Evolutionary conservation across 2,888 invertebrate species (phyloP).

Genomic region (Oligia fasciuncula): DNA sequence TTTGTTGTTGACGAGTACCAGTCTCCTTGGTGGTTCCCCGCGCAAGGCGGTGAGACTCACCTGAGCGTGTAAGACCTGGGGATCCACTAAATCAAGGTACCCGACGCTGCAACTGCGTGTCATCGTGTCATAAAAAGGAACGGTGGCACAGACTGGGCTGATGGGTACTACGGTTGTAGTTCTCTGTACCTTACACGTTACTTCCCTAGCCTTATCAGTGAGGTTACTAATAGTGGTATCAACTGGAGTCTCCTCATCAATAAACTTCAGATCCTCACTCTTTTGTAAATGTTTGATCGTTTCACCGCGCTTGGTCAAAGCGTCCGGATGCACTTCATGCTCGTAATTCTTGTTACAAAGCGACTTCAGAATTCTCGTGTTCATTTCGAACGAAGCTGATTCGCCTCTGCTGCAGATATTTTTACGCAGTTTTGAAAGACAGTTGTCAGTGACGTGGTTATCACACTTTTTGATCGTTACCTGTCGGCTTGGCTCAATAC

Average conservation of each 20-base stretch:
- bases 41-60: slow-evolving; percentile 93
- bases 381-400: slow-evolving; percentile 81
- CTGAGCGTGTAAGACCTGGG: slow-evolving; percentile 93
- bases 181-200: slow-evolving; percentile 77
- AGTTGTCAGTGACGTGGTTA: slow-evolving; percentile 84
- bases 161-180: slow-evolving; percentile 92
- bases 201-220: slow-evolving; percentile 73
- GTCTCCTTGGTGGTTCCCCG: slow-evolving; percentile 94
- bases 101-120: slow-evolving; percentile 97
- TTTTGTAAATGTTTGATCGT: slow-evolving; percentile 81
- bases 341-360: slow-evolving; percentile 84
- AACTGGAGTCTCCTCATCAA: slow-evolving; percentile 91
- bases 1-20: slow-evolving; percentile 93
- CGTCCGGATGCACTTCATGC: slow-evolving; percentile 83
- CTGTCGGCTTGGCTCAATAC: slow-evolving; percentile 88
- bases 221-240: slow-evolving; percentile 70
- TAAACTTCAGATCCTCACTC: slow-evolving; percentile 92
- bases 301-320: slow-evolving; percentile 77
- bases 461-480: slow-evolving; percentile 89
- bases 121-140: slow-evolving; percentile 91
- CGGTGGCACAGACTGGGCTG: slow-evolving; percentile 89
- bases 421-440: slow-evolving; percentile 85
- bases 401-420: slow-evolving; percentile 86
- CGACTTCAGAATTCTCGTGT: slow-evolving; percentile 85
- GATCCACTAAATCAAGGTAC: slow-evolving; percentile 95